Percentiles rank a stretch among this genome's conserved stretches.
Conservation (phyloP, 2,888 invertebrate genomes). For the Thymelicus sylvestris region DNA sequence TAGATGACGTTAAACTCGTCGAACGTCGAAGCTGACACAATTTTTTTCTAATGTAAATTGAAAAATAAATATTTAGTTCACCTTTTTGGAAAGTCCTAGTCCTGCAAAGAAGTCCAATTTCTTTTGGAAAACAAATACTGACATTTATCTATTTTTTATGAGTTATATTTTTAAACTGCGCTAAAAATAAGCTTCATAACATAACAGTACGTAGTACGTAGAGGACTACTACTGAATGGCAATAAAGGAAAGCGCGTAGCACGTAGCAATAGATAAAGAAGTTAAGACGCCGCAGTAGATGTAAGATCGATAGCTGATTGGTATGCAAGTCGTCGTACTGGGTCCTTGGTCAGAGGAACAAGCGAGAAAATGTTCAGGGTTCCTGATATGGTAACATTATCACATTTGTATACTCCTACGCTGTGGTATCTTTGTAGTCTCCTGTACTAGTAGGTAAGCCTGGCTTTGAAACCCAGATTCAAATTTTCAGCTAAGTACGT, state of each 20-base stretch:
- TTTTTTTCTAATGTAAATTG: too few species aligned
- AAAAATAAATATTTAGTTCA: too few species aligned
- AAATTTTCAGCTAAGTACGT: too few species aligned
- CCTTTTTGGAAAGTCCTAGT: too few species aligned
- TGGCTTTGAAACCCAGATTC: too few species aligned
- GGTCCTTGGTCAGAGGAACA: neutral
- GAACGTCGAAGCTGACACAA: too few species aligned
- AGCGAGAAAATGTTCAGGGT: neutral
- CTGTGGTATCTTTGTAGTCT: neutral
- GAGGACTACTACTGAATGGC: conserved; percentile 18
- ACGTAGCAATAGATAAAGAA: conserved; percentile 18
- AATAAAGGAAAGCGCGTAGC: conserved; percentile 5
- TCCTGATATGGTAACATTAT: neutral
- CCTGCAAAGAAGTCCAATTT: too few species aligned
- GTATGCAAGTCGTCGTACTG: conserved; percentile 6
- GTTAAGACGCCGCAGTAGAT: conserved; percentile 21
- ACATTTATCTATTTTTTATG: too few species aligned
- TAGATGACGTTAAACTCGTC: too few species aligned
- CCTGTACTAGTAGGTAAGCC: too few species aligned
- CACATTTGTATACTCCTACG: too few species aligned
- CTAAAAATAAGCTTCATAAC: conserved; percentile 19
- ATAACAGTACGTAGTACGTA: conserved; percentile 30
- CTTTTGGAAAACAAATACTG: too few species aligned
- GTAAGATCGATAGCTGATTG: conserved; percentile 15
- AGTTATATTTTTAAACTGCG: neutral